Evolutionary conservation across 2,888 invertebrate genomes (phyloP).

Genomic region (Tanypteryx hageni): DNA sequence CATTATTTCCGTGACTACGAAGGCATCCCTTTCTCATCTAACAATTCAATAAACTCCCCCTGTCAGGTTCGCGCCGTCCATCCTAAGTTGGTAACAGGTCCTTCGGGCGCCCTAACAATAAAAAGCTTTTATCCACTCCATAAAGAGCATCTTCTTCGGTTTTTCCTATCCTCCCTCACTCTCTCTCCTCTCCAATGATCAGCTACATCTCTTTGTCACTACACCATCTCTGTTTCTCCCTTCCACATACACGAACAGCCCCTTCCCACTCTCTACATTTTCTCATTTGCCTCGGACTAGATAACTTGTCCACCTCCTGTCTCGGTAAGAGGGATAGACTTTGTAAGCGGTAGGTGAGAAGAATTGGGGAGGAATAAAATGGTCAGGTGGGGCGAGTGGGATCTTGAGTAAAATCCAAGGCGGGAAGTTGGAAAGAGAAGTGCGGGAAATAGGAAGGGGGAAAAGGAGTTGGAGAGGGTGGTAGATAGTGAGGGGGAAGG

Average conservation of each 20-base stretch:
- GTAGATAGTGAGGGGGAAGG: too few species aligned
- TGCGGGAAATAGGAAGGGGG: too few species aligned
- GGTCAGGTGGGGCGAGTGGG: background rate
- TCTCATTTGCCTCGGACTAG: conserved; percentile 51
- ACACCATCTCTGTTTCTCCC: conserved; percentile 7
- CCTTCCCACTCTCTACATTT: background rate
- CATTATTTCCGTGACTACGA: conserved; percentile 34
- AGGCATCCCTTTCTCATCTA: background rate
- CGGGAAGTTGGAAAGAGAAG: background rate
- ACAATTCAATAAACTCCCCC: conserved; percentile 51
- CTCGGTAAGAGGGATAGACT: background rate
- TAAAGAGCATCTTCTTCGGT: background rate
- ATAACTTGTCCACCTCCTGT: conserved; percentile 23
- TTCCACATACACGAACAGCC: background rate
- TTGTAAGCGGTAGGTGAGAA: background rate
- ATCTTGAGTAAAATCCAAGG: background rate
- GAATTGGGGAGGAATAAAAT: background rate
- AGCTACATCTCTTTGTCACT: conserved; percentile 44
- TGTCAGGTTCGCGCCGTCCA: background rate
- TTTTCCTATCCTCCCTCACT: background rate
- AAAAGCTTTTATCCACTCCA: background rate
- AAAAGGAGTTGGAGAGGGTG: too few species aligned
- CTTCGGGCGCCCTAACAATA: background rate
- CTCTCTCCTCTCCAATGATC: background rate
- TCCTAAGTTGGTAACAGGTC: background rate